A percentile compares a stretch with the other conserved stretches of the same genome.
Conservation (phyloP, 1,140 invertebrate species). For the Leguminivora glycinivorella region DNA sequence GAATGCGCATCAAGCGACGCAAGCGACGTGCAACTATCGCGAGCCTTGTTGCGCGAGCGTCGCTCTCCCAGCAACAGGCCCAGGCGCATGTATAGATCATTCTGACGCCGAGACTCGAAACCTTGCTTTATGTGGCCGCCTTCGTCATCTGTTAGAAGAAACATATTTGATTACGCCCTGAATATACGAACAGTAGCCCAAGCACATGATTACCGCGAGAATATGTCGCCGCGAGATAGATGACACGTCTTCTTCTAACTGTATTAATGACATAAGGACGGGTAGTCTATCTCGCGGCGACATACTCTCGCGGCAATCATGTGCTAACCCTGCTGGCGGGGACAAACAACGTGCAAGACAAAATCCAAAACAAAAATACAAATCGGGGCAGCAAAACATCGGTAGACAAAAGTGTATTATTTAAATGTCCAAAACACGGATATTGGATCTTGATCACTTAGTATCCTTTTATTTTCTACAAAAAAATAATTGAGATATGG, state of each 20-base stretch:
- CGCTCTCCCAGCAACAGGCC: slow-evolving; percentile 89
- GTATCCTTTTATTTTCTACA: too few species aligned
- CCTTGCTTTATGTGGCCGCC: slow-evolving; percentile 83
- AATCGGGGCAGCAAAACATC: not conserved
- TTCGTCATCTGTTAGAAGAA: slow-evolving; percentile 83
- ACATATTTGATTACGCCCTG: slow-evolving; percentile 23
- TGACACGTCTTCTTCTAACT: too few species aligned
- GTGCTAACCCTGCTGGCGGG: too few species aligned
- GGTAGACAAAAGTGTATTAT: not conserved
- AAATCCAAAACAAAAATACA: not conserved
- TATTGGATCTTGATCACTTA: too few species aligned
- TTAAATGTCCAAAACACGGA: too few species aligned
- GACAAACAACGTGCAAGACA: not conserved
- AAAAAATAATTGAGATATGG: too few species aligned
- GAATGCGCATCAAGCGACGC: slow-evolving; percentile 87
- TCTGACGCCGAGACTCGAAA: slow-evolving; percentile 82
- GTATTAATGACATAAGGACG: too few species aligned
- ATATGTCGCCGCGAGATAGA: too few species aligned
- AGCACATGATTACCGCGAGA: too few species aligned
- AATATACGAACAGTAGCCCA: slow-evolving; percentile 22
- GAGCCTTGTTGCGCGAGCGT: slow-evolving; percentile 74
- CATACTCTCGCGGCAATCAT: too few species aligned
- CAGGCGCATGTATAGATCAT: slow-evolving; percentile 91
- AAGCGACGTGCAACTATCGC: slow-evolving; percentile 81
- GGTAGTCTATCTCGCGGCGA: too few species aligned